These are phyloP conservation scores for Camptogramma bilineatum DNA, from an alignment of 2,888 invertebrate species.

Conservation along the genomic window DNA sequence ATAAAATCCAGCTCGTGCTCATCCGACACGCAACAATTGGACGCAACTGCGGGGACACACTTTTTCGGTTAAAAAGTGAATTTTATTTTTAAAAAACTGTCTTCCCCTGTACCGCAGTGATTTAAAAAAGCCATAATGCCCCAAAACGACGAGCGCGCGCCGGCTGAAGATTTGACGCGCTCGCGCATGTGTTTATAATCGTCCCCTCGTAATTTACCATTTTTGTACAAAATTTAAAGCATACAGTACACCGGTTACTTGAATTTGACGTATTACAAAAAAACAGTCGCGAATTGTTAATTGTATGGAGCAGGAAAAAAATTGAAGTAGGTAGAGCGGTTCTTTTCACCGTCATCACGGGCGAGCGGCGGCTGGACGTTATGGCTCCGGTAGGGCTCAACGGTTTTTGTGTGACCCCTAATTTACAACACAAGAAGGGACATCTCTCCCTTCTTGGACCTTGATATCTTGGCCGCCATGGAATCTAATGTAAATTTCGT, in stretches of 20 bases:
- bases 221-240: conserved; percentile 76
- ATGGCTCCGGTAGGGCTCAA: conserved; percentile 76
- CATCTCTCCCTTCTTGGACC: conserved; percentile 69
- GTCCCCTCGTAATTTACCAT: conserved; percentile 81
- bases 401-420: conserved; percentile 85
- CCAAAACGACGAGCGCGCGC: conserved; percentile 74
- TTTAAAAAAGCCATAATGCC: conserved; percentile 83
- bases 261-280: conserved; percentile 62
- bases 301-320: conserved; percentile 71
- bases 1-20: conserved; percentile 83
- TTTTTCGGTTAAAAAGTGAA: conserved; percentile 79
- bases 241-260: conserved; percentile 75
- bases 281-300: conserved; percentile 74
- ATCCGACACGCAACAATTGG: conserved; percentile 85
- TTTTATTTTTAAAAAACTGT: conserved; percentile 82
- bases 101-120: conserved; percentile 73
- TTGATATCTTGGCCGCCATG: conserved; percentile 74
- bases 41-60: conserved; percentile 78
- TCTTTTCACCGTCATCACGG: conserved; percentile 73
- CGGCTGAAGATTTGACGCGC: conserved; percentile 85
- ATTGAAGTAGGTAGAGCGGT: conserved; percentile 69
- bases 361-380: conserved; percentile 74
- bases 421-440: conserved; percentile 83
- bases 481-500: conserved; percentile 83
- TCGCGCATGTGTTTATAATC: conserved; percentile 84